Base-by-base conservation (phyloP, 1,140 invertebrate genomes). In the Orchestia grillus region DNA sequence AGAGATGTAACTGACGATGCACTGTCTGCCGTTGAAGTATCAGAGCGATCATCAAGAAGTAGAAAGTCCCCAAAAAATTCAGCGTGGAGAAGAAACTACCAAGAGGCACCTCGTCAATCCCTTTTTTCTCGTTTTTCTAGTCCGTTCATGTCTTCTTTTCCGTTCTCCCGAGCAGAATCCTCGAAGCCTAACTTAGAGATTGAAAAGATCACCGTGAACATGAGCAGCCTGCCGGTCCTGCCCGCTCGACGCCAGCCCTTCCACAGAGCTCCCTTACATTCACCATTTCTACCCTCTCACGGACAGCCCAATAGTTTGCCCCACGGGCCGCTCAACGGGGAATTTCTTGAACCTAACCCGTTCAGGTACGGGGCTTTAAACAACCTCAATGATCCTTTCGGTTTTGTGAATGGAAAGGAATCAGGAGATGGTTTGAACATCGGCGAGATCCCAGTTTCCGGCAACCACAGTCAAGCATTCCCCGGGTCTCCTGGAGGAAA, bases 121-220 rank as follows among this genome's bases (percentile, higher is more conserved):
- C 92, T 16, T 3, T 19, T 94, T 47, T 28, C 40, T 47, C 44
- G 0, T 40, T 44, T 15, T 36, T 4, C 44, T 16, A 42, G 28
- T 40, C 44, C 40, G 4, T 40, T 94, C 44, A 16, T 94, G 43
- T 45, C 92, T 40, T 36, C 44, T 45, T 94, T 45, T n/a, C 92
- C 92, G 41, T 45, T 94, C 92, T 4, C 40, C 92, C 28, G 36
- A 44, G 8, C 44, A 19, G 41, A 91, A 36, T 6, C 8, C 87
- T 6, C 8, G 8, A 41, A 8, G 41, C 36, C 44, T 23, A 4
- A 44, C 44, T 28, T 94, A 47, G 44, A 36, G 47, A 36, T 94
- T 94, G 43, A 94, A n/a, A 94, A 94, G 6, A 94, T 94, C 44
- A 45, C 92, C 4, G 92, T 94, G 44, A 47, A 94, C 43, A 44